These are phyloP conservation scores for Teleopsis dalmanni DNA, from an alignment of 1,140 invertebrate genomes.

Conservation along the genomic window DNA sequence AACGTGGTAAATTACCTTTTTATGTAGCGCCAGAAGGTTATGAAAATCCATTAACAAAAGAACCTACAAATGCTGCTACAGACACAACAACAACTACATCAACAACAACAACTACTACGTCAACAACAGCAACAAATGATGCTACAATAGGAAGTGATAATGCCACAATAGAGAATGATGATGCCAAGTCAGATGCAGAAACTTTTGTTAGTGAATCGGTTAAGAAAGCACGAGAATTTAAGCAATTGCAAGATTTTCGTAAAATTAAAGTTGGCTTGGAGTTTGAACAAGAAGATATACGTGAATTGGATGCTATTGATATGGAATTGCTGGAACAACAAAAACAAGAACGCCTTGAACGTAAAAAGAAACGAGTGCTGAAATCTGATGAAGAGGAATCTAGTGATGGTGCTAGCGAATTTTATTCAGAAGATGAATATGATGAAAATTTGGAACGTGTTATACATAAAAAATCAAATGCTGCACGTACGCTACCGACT, in stretches of 20 bases:
- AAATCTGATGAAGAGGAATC: conserved; percentile 39
- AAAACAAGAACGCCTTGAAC: conserved; percentile 43
- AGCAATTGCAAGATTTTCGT: conserved; percentile 64
- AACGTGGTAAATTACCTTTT: conserved; percentile 93
- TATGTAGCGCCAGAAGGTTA: conserved; percentile 79
- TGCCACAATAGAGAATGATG: conserved; percentile 18
- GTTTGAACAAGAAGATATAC: conserved; percentile 61
- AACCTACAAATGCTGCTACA: conserved; percentile 19
- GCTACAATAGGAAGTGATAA: conserved; percentile 19
- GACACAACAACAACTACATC: conserved; percentile 13
- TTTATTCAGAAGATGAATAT: conserved; percentile 55
- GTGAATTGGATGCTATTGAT: conserved; percentile 52
- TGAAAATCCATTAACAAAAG: conserved; percentile 51
- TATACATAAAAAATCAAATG: conserved; percentile 46
- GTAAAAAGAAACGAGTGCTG: conserved; percentile 28
- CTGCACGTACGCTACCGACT: conserved; percentile 40
- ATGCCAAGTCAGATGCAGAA: conserved; percentile 28
- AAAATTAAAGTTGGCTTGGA: conserved; percentile 70
- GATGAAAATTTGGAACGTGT: conserved; percentile 41
- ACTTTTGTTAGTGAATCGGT: conserved; percentile 40
- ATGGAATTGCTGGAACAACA: conserved; percentile 49
- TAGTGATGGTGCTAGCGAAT: conserved; percentile 52
- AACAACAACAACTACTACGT: conserved; percentile 11
- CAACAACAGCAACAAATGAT: conserved; percentile 15
- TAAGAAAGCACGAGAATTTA: conserved; percentile 37